Evolutionary conservation across 2,113 vertebrate species (phyloP).

Genomic region (Hystrix brachyura): DNA sequence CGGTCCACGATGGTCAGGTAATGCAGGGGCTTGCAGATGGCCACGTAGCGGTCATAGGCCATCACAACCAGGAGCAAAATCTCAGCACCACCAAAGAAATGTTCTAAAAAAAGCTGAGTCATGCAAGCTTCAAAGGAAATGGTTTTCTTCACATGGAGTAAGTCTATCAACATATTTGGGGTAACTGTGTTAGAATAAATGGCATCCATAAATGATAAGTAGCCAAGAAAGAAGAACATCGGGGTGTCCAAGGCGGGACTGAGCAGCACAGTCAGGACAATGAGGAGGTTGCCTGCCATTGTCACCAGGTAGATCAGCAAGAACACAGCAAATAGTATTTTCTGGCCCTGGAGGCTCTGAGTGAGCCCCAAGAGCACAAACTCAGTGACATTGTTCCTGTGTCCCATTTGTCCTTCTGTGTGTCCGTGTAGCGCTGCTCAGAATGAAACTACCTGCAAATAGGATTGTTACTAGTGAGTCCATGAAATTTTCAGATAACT

Average conservation of each 20-base stretch:
- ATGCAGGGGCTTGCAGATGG: constrained; percentile 73
- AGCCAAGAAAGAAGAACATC: constrained; percentile 66
- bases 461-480: neutral
- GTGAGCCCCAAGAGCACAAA: neutral
- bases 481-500: neutral
- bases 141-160: neutral
- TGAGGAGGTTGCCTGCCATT: constrained; percentile 33
- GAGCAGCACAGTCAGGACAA: neutral
- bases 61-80: constrained; percentile 70
- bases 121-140: neutral
- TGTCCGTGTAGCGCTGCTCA: neutral
- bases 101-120: constrained; percentile 56
- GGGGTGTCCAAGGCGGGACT: neutral
- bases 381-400: neutral
- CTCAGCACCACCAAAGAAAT: constrained; percentile 64
- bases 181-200: constrained; percentile 45
- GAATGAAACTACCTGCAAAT: neutral
- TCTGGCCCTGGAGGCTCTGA: neutral
- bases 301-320: constrained; percentile 53
- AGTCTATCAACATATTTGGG: constrained; percentile 16
- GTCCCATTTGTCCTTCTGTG: neutral
- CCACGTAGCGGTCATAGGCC: constrained; percentile 68
- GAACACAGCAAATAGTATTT: neutral
- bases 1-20: constrained; percentile 72
- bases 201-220: constrained; percentile 62